Evolutionary conservation across 2,888 invertebrate genomes (phyloP), one percentile per base, ranked within the genome.

Genomic region (Caprella mutica): DNA sequence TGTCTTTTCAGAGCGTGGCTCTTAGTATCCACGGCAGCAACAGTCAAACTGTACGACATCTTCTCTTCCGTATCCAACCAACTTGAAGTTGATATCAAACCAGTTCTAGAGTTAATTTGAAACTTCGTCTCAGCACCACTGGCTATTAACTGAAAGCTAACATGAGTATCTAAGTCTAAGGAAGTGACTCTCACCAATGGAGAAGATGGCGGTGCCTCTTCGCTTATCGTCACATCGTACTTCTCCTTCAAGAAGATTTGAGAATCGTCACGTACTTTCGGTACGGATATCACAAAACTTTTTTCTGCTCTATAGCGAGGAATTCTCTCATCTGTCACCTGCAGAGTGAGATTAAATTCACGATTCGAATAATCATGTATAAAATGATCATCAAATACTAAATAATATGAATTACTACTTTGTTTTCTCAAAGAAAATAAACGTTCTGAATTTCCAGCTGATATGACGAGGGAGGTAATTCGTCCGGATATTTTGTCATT

Each of bases 51-150:
- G 71, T 92, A 91, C 66, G 85, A 82, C 1, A 85, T 80, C 70
- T 85, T 86, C 55, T 75, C 77, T 75, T 94, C 94, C 0, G 90
- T 87, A 71, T 94, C 93, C 0, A 91, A 89, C 71, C 88, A 89
- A 1, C 94, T 73, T 6, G 57, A 52, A 1, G 63, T 63, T n/a
- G 59, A 60, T 52, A 63, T 63, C 77, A 93, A 86, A 1, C 94
- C 94, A 0, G 91, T 88, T 66, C 85, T 84, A 0, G 86, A 82
- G 72, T 93, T 89, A 12, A 94, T 82, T 65, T 80, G 77, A 72
- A 94, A 94, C 70, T 89, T 86, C 1, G 84, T 85, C 9, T 86
- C 86, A 70, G 90, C 86, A 72, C 93, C 92, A 3, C 93, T 93
- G 2, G 88, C 90, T 2, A 89, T 89, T 53, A 96, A 89, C 74